Evolutionary conservation across 2,888 invertebrate species (phyloP), one percentile per base, ranked within the genome.

Genomic region (Spilosoma lubricipeda): DNA sequence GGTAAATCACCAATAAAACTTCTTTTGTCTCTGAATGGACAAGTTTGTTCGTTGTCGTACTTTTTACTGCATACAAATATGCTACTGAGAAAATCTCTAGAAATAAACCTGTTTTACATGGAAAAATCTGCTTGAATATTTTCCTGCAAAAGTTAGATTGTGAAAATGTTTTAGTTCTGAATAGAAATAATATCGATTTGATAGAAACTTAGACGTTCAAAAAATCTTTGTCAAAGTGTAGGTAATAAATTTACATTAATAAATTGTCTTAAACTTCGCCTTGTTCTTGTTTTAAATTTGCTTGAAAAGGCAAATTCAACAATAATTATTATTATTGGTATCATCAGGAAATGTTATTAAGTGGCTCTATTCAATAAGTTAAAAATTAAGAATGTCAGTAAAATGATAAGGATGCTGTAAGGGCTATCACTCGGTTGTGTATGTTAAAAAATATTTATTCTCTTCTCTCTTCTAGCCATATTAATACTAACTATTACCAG

Each of bases 1-100:
- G 75, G 75, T 85, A 82, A 84, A 84, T 83, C 77, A 80, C 84
- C 72, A 75, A 85, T 84, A 83, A 85, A 85, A 67, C 73, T 77
- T 81, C 65, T 70, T 72, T 79, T 84, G 77, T 82, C 72, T 78
- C 64, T 74, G 71, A 77, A 79, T 67, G 70, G 71, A 65, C 68
- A 67, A 75, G 71, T 83, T 83, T 83, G 73, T 78, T 70, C 72
- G 68, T 70, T 70, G 77, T 65, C 67, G 64, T 48, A 80, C 70
- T 79, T 84, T 83, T 85, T 83, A 83, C 80, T 79, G 72, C 82
- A 85, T 76, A 76, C 70, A 78, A 81, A 85, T 75, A 76, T 77
- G 73, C 52, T 72, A n/a, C 8, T 66, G 76, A 82, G 68, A 71
- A 64, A 78, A 72, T 78, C 72, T 78, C 69, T 67, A 36, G 66